Base-by-base conservation (phyloP, 37 sponge, comb jelly and placozoan species). In the Bolinopsis microptera region DNA sequence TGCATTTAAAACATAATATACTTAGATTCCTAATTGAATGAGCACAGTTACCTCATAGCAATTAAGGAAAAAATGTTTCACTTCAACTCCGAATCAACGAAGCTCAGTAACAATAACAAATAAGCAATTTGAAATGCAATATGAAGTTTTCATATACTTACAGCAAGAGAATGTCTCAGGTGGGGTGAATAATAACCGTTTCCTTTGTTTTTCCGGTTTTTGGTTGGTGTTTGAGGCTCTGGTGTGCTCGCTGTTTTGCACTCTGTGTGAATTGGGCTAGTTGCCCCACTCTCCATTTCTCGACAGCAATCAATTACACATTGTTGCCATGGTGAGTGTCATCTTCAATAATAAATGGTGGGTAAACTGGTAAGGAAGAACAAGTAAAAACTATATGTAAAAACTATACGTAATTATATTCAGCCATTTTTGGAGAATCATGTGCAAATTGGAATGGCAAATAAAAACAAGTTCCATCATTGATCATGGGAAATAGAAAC, bases 201-300 rank as follows among this genome's bases (percentile, higher is more conserved):
- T 40, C 24, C n/a, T 40, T 86, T 86, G 35, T 40, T 86, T 41
- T 41, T 39, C 30, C 36, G 38, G 90, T 86, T 86, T 34, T 86
- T 86, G 90, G 90, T 86, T 18, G 90, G 90, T 86, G 90, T 86
- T 27, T 41, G 41, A 25, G 90, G 90, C 26, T 86, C 90, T 36
- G 40, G 36, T 41, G 24, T 41, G 31, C 25, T 40, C 2, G 8
- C 34, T 39, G 90, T 5, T 86, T 86, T 86, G 28, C 90, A 86
- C 90, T 86, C 90, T 3, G 40, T 27, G 35, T 41, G 3, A 22
- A 41, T 36, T 22, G 90, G 90, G 90, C 90, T 86, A 34, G 90
- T 18, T 28, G 90, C 48, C 90, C 90, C 90, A 41, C 61, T 41
- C 16, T 86, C 90, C 90, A 86, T 86, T 36, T 32, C 80, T 32